phyloP scores from a whole-genome alignment of 2,797 vertebrate species.

The Smutsia temminckii region DNA sequence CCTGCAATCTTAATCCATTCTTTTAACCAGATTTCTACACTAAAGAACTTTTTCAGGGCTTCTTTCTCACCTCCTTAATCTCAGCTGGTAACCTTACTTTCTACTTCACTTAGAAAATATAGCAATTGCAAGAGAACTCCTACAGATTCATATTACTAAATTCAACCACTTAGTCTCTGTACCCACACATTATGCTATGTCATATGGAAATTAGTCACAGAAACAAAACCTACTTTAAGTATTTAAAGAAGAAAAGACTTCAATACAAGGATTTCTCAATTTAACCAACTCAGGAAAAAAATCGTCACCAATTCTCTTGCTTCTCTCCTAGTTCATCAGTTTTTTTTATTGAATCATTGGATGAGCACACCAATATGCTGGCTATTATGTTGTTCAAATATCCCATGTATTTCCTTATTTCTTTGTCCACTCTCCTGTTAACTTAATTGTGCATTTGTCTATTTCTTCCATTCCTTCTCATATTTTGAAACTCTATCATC shows the following conservation, averaged over 20 bases:
- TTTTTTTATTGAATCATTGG: neutral
- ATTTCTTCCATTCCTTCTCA: neutral
- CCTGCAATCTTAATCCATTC: neutral
- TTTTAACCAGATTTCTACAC: neutral
- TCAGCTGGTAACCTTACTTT: neutral
- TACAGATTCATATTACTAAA: neutral
- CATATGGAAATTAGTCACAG: neutral
- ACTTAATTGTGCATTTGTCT: neutral
- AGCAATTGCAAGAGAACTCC: neutral
- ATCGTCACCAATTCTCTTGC: neutral
- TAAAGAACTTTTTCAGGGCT: neutral
- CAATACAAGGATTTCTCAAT: neutral
- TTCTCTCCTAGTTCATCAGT: neutral
- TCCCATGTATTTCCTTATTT: neutral
- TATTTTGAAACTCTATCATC: neutral
- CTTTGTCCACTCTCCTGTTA: neutral
- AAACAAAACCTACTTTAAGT: neutral
- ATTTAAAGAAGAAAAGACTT: neutral
- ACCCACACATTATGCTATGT: neutral
- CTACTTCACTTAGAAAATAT: neutral
- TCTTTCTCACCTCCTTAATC: neutral
- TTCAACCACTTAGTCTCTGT: neutral
- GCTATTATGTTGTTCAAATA: neutral
- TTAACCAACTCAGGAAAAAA: neutral
- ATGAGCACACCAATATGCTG: neutral